phyloP scores from a whole-genome alignment of 2,797 vertebrate species.

The Sternarchorhynchus goeldii region DNA sequence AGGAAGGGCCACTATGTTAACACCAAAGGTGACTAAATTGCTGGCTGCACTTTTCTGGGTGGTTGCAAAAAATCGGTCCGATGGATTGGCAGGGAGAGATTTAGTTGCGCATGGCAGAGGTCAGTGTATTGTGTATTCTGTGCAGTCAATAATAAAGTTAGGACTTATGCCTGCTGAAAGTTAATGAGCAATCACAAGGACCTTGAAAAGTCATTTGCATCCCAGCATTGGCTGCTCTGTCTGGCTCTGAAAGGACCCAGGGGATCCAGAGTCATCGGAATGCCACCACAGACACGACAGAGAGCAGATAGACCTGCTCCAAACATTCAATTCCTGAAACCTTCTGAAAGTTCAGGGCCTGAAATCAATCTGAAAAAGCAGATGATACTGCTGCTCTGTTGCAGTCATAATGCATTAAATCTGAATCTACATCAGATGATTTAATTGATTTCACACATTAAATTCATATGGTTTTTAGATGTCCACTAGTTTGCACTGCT shows the following conservation, averaged over 20 bases:
- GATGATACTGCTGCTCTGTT: constrained; percentile 35
- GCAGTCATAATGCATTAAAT: constrained; percentile 19
- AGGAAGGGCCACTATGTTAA: constrained; percentile 60
- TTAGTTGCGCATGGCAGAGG: constrained; percentile 97
- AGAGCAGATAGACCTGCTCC: constrained; percentile 25
- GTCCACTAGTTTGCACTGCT: neutral
- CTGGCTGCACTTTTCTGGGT: constrained; percentile 80
- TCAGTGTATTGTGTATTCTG: constrained; percentile 99
- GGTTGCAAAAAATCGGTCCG: constrained; percentile 85
- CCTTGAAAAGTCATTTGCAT: constrained; percentile 97
- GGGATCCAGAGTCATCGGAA: constrained; percentile 68
- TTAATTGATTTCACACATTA: neutral
- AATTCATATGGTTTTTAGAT: constrained; percentile 22
- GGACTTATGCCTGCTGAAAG: constrained; percentile 94
- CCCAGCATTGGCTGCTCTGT: constrained; percentile 81
- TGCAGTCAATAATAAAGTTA: constrained; percentile 99
- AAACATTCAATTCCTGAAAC: constrained; percentile 30
- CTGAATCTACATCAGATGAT: constrained; percentile 10
- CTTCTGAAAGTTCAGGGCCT: constrained; percentile 23
- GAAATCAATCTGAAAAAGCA: constrained; percentile 40
- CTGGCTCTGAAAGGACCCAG: constrained; percentile 74
- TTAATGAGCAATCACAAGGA: constrained; percentile 97
- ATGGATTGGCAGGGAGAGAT: constrained; percentile 96
- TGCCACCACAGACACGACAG: constrained; percentile 51
- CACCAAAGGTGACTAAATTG: constrained; percentile 81